phyloP scores from a whole-genome alignment of 2,797 vertebrate species.

The Sebastes aleutianus region DNA sequence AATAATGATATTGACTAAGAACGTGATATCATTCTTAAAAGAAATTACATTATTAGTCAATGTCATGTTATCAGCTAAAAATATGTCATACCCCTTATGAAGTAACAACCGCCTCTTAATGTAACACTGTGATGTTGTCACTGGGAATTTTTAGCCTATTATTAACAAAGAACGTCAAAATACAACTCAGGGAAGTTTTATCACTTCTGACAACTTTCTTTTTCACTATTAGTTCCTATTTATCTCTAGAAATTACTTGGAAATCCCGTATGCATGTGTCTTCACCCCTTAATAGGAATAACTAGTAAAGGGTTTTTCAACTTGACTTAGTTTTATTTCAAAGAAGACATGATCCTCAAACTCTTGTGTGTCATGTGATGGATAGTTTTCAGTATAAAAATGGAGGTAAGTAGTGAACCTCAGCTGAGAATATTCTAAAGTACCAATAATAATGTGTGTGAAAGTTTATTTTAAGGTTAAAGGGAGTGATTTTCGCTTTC shows the following conservation, averaged over 20 bases:
- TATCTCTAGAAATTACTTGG: not conserved
- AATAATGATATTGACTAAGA: slow-evolving; percentile 21
- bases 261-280: not conserved
- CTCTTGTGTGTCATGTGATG: not conserved
- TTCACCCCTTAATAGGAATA: too few relatives aligned
- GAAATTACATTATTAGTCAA: slow-evolving; percentile 56
- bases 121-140: not conserved
- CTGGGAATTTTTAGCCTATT: slow-evolving; percentile 21
- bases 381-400: not conserved
- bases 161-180: not conserved
- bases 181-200: not conserved
- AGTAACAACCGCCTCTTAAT: not conserved
- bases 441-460: not conserved
- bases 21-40: not conserved
- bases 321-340: not conserved
- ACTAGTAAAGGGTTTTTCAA: not conserved
- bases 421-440: not conserved
- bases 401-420: too few relatives aligned
- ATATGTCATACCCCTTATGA: not conserved
- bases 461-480: not conserved
- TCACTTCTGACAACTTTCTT: not conserved
- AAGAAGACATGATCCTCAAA: too few relatives aligned
- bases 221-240: not conserved
- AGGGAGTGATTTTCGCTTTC: too few relatives aligned
- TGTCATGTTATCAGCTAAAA: not conserved